phyloP scores from a whole-genome alignment of 1,140 invertebrate genomes.

The Papilio glaucus region DNA sequence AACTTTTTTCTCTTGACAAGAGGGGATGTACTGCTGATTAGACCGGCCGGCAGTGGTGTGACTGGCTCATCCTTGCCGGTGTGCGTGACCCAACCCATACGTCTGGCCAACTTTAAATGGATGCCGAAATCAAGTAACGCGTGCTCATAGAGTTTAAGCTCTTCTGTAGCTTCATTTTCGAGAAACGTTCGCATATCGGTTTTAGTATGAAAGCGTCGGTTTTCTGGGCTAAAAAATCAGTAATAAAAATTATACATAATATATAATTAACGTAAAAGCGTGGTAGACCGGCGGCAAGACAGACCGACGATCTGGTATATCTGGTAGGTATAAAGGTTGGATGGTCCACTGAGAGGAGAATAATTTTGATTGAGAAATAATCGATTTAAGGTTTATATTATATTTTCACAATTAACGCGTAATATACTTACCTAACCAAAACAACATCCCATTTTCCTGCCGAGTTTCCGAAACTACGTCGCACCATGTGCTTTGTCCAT shows the following conservation, averaged over 20 bases:
- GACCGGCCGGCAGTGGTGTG: conserved; percentile 38
- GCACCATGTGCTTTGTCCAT: conserved; percentile 91
- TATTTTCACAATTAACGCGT: too few relatives aligned
- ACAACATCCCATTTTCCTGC: conserved; percentile 93
- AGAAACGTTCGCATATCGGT: conserved; percentile 85
- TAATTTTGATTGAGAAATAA: too few relatives aligned
- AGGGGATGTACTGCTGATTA: conserved; percentile 46
- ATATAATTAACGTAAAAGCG: too few relatives aligned
- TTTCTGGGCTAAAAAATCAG: conserved; percentile 81
- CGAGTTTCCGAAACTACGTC: conserved; percentile 86
- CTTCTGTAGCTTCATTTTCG: conserved; percentile 65
- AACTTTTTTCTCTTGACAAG: conserved; percentile 57
- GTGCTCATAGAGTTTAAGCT: conserved; percentile 70
- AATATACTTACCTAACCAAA: conserved; percentile 85
- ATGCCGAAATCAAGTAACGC: conserved; percentile 86
- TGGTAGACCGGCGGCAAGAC: too few relatives aligned
- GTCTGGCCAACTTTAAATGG: conserved; percentile 82
- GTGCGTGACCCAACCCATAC: conserved; percentile 80
- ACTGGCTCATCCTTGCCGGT: conserved; percentile 44
- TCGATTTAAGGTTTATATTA: too few relatives aligned
- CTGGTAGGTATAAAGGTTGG: too few relatives aligned
- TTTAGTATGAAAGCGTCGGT: conserved; percentile 85
- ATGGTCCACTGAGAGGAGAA: too few relatives aligned
- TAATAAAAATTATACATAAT: too few relatives aligned
- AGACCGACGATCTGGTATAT: too few relatives aligned